Percentiles rank a stretch among this genome's conserved stretches.
Conservation (phyloP, 2,113 vertebrate genomes). For the Electrona antarctica region DNA sequence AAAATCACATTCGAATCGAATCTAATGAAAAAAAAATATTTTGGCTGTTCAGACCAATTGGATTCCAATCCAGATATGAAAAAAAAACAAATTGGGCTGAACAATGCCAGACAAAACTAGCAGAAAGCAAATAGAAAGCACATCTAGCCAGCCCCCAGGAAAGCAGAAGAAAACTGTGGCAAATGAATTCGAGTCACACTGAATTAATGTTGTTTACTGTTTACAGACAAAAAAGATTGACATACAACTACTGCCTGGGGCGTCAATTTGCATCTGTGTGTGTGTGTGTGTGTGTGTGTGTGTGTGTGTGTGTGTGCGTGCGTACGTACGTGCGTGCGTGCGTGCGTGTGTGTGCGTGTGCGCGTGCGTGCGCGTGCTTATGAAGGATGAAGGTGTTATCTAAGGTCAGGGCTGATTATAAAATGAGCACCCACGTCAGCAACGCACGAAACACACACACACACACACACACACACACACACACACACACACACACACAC, state of each 20-base stretch:
- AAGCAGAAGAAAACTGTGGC: background rate
- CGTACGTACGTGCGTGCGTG: background rate
- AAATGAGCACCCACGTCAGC: constrained; percentile 45
- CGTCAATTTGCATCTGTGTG: constrained; percentile 32
- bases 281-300: constrained; percentile 9
- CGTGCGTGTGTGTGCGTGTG: background rate
- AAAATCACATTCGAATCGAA: too few relatives aligned
- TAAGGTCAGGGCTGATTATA: constrained; percentile 55
- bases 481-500: too few relatives aligned
- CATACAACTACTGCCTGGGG: constrained; percentile 31
- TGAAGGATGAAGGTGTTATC: constrained; percentile 7
- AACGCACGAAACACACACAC: constrained; percentile 15
- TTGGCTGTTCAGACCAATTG: too few relatives aligned
- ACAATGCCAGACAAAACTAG: background rate
- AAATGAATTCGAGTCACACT: constrained; percentile 4
- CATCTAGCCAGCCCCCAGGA: too few relatives aligned
- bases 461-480: background rate
- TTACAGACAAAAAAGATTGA: constrained; percentile 30
- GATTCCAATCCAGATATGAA: too few relatives aligned
- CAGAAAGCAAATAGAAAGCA: background rate
- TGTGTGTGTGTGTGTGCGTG: constrained; percentile 1
- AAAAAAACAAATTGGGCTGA: background rate
- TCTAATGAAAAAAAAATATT: too few relatives aligned
- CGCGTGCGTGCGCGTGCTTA: constrained; percentile 22
- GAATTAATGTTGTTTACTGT: constrained; percentile 32